Base-by-base conservation (phyloP, 2,113 vertebrate species). In the Callaeas wilsoni region DNA sequence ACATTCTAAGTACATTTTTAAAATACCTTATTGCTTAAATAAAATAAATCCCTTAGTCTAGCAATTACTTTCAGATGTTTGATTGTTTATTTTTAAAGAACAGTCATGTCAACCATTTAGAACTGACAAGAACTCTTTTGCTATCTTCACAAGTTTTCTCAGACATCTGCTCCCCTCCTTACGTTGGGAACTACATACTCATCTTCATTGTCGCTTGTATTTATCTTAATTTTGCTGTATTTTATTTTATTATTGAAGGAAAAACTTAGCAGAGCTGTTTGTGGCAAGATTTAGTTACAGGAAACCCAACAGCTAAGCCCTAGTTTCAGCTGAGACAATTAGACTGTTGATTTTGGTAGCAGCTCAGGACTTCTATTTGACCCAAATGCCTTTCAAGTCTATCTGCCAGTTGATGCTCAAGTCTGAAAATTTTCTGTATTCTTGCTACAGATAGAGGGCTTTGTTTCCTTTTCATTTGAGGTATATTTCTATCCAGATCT, bases 291-390 rank as follows among this genome's bases (percentile, higher is more conserved):
- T 91, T 90, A 90, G 89, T 94, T 93, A 92, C 96, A 97, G 97
- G 94, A 97, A 97, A 96, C 95, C 91, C 84, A 84, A 93, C 91
- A 93, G 84, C 84, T 97, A 89, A 96, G 94, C 69, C 92, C 75
- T 69, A 92, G 90, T 93, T 97, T 97, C 95, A 93, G 75, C 80
- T 90, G 93, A 96, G 92, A 97, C 95, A 97, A 97, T 94, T 96
- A 95, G 64, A 87, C 87, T 97, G 93, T 97, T 97, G 96, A 73
- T 94, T 96, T 97, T 97, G 97, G 96, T 96, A 93, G 77, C 60
- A 93, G 78, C 89, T 95, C 94, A 96, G 94, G 81, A 94, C 84
- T 94, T 95, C 93, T 96, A 94, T 84, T 97, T 62, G 75, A 94
- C 93, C 75, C 87, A 96, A 96, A 97, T 96, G 89, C 92, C 52